Conservation (phyloP, 2,888 invertebrate genomes). For the Colletes collaris region DNA sequence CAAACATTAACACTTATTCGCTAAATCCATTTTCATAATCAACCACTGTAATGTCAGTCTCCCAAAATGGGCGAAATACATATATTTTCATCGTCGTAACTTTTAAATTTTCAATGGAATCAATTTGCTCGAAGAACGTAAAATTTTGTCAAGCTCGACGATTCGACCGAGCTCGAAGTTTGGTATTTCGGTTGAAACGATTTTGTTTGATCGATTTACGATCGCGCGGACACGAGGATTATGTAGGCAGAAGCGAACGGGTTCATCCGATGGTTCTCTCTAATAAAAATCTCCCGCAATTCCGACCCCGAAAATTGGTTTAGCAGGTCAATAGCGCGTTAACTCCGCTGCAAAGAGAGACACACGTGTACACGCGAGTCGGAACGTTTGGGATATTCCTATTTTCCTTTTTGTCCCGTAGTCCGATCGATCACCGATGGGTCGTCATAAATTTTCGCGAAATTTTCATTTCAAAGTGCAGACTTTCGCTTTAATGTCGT, state of each 20-base stretch:
- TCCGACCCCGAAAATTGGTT: slow-evolving; percentile 46
- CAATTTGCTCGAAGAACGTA: too few species aligned
- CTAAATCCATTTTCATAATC: too few species aligned
- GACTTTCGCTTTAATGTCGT: background rate
- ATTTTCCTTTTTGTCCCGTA: background rate
- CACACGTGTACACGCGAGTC: slow-evolving; percentile 14
- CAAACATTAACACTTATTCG: too few species aligned
- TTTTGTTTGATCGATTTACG: too few species aligned
- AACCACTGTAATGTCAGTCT: too few species aligned
- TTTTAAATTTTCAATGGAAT: too few species aligned
- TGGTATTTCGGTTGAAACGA: too few species aligned
- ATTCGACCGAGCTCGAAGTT: too few species aligned
- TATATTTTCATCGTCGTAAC: too few species aligned
- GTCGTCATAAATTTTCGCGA: slow-evolving; percentile 21
- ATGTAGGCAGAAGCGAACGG: background rate
- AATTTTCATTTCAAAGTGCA: slow-evolving; percentile 20
- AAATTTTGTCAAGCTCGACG: too few species aligned
- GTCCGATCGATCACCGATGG: slow-evolving; percentile 13
- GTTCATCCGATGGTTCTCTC: background rate
- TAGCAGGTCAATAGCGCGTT: slow-evolving; percentile 39
- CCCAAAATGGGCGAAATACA: too few species aligned
- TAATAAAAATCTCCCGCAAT: slow-evolving; percentile 54
- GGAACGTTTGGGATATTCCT: slow-evolving; percentile 23
- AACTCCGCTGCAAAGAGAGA: slow-evolving; percentile 12
- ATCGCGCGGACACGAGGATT: background rate